Evolutionary conservation across 1,140 invertebrate species (phyloP).

Genomic region (Drosophila neocordata): DNA sequence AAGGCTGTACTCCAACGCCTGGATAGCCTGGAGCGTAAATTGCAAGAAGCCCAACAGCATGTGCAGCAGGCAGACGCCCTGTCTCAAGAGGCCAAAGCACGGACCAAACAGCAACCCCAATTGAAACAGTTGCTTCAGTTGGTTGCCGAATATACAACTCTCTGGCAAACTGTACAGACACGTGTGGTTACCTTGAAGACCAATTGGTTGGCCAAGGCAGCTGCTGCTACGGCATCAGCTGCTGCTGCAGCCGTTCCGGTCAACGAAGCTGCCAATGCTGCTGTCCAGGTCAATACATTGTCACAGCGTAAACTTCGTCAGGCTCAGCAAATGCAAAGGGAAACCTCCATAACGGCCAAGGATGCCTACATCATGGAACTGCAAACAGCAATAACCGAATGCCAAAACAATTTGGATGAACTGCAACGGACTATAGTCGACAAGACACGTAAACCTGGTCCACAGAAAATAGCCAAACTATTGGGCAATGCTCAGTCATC

Average conservation of each 20-base stretch:
- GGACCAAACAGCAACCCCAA: constrained; percentile 83
- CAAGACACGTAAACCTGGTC: constrained; percentile 83
- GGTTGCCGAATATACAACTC: constrained; percentile 87
- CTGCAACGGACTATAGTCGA: constrained; percentile 84
- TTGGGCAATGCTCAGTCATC: constrained; percentile 88
- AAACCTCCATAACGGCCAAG: constrained; percentile 88
- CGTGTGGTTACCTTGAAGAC: constrained; percentile 84
- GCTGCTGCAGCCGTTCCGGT: constrained; percentile 83
- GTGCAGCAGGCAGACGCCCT: constrained; percentile 85
- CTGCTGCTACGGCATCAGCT: constrained; percentile 33
- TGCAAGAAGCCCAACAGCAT: constrained; percentile 84
- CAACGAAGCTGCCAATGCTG: constrained; percentile 89
- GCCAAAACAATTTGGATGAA: constrained; percentile 84
- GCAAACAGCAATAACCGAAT: constrained; percentile 87
- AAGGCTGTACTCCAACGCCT: constrained; percentile 83
- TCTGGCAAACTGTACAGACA: constrained; percentile 86
- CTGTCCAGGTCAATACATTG: constrained; percentile 91
- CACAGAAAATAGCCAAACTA: constrained; percentile 86
- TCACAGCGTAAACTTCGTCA: constrained; percentile 82
- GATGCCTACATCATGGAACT: constrained; percentile 91
- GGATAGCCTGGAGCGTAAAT: constrained; percentile 85
- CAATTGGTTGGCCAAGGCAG: constrained; percentile 78
- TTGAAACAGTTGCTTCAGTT: constrained; percentile 85
- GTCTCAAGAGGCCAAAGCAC: constrained; percentile 85
- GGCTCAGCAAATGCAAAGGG: constrained; percentile 81